Percentiles rank a stretch among this genome's conserved stretches.
Evolutionary conservation across 2,113 vertebrate genomes (phyloP).

Genomic region (Platichthys flesus): DNA sequence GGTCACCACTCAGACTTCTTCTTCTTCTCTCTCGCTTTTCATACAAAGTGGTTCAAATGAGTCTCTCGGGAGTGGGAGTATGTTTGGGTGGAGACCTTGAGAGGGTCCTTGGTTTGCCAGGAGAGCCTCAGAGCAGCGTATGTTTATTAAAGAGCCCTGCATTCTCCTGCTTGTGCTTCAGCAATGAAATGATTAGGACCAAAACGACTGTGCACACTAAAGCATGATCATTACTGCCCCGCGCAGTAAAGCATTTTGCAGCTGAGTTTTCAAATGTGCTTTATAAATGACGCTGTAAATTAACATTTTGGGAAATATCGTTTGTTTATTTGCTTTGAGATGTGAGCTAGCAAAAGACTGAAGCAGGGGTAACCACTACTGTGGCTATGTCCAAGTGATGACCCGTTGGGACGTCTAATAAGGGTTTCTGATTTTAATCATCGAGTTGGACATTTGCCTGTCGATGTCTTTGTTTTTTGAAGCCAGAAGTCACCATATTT

Average conservation of each 20-base stretch:
- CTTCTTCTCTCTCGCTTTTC: conserved; percentile 13
- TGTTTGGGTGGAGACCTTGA: conserved; percentile 27
- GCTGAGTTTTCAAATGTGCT: background rate
- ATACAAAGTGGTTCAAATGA: conserved; percentile 16
- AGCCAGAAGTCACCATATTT: too few relatives aligned
- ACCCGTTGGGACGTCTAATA: too few relatives aligned
- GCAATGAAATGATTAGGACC: conserved; percentile 3
- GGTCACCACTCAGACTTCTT: conserved; percentile 38
- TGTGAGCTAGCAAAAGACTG: background rate
- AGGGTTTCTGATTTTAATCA: too few relatives aligned
- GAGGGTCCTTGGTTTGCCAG: conserved; percentile 35
- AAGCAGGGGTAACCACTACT: background rate
- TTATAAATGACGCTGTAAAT: background rate
- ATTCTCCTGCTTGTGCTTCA: conserved; percentile 15
- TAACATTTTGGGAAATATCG: background rate
- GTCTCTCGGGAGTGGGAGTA: conserved; percentile 25
- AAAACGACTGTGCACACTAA: background rate
- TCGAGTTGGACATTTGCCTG: too few relatives aligned
- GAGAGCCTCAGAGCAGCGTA: conserved; percentile 34
- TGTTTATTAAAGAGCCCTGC: conserved; percentile 20
- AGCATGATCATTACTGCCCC: background rate
- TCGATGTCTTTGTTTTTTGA: too few relatives aligned
- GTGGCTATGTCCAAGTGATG: background rate
- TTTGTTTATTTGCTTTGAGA: background rate
- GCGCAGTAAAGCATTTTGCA: background rate